A percentile compares a stretch with the other conserved stretches of the same genome.
Conservation (phyloP, 2,888 invertebrate species). For the Coelopa pilipes region DNA sequence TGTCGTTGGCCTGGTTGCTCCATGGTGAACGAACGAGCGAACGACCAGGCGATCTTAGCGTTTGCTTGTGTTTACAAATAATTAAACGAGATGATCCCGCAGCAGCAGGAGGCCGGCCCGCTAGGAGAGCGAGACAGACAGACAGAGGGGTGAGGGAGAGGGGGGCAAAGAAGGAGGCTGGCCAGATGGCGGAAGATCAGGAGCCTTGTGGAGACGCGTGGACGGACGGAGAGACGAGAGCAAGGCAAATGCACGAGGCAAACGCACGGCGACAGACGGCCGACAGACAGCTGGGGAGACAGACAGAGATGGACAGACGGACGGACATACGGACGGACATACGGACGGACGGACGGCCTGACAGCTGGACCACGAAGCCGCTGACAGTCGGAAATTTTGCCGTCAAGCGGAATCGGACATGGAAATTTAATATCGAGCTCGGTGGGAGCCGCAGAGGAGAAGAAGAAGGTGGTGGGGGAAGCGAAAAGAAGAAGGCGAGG, state of each 20-base stretch:
- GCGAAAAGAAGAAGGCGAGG: not conserved
- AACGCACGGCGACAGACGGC: no score
- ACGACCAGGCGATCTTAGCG: slow-evolving; percentile 3
- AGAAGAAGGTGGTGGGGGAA: not conserved
- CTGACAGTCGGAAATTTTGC: slow-evolving; percentile 5
- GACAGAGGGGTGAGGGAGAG: not conserved
- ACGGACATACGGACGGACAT: not conserved
- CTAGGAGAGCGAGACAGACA: not conserved
- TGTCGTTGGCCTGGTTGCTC: not conserved
- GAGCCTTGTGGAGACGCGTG: no score
- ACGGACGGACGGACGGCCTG: not conserved
- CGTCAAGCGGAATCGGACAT: not conserved
- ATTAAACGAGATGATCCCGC: slow-evolving; percentile 29
- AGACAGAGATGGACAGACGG: slow-evolving; percentile 6
- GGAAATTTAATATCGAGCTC: slow-evolving; percentile 8
- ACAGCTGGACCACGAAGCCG: no score
- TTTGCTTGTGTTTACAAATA: slow-evolving; percentile 26
- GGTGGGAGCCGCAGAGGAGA: no score
- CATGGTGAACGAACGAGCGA: no score
- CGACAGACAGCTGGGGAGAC: no score
- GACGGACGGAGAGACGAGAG: not conserved
- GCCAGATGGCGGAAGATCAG: no score
- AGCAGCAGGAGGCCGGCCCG: not conserved
- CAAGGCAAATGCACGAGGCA: not conserved
- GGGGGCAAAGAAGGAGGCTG: not conserved